Evolutionary conservation across 2,113 vertebrate genomes (phyloP).

Genomic region (Cynocephalus volans): DNA sequence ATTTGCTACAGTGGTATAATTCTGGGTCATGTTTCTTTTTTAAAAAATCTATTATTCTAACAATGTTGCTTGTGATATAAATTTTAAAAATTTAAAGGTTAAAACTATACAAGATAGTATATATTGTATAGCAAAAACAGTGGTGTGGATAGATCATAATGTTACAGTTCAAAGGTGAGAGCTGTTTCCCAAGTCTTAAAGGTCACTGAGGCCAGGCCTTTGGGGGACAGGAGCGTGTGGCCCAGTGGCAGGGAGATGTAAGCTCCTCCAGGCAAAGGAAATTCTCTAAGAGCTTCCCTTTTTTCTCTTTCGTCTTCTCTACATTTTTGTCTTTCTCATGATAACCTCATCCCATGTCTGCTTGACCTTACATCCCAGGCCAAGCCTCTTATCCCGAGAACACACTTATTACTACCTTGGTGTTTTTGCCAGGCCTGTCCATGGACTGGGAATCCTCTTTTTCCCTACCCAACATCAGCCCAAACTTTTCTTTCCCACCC

Average conservation of each 20-base stretch:
- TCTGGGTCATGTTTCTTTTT: neutral
- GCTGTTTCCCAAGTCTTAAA: neutral
- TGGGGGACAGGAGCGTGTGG: neutral
- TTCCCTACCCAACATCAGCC: neutral
- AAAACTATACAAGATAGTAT: neutral
- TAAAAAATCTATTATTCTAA: neutral
- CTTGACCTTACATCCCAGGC: neutral
- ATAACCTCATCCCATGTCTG: neutral
- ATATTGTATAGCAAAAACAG: neutral
- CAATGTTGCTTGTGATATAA: neutral
- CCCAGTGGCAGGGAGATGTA: neutral
- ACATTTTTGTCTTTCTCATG: neutral
- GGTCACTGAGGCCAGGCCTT: neutral
- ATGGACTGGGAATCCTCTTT: neutral
- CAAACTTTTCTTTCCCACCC: neutral
- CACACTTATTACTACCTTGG: neutral
- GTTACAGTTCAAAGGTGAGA: neutral
- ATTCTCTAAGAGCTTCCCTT: neutral
- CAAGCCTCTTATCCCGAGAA: neutral
- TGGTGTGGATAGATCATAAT: neutral
- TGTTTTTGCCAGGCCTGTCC: neutral
- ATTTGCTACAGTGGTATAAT: neutral
- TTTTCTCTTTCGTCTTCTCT: neutral
- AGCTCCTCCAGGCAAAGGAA: neutral
- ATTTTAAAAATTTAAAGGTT: neutral